phyloP scores from a whole-genome alignment of 2,113 vertebrate genomes.

The Stercorarius parasiticus region DNA sequence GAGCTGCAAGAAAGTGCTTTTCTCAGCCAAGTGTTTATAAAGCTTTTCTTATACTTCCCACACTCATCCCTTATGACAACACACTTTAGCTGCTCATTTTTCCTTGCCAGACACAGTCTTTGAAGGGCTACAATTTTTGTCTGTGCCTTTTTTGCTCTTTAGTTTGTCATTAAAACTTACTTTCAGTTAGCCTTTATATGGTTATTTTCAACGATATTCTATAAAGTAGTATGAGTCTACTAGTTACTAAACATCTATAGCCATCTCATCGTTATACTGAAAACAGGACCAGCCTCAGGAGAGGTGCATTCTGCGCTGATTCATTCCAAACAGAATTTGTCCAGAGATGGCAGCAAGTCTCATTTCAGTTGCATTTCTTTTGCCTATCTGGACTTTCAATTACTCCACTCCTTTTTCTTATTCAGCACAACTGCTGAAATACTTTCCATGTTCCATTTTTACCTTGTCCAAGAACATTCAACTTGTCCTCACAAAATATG shows the following conservation, averaged over 20 bases:
- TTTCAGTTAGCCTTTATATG: not conserved
- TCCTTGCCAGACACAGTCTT: not conserved
- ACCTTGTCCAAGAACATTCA: not conserved
- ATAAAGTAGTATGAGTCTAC: not conserved
- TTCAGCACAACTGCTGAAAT: not conserved
- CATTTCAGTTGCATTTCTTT: not conserved
- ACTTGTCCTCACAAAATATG: not conserved
- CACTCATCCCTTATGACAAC: not conserved
- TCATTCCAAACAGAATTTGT: not conserved
- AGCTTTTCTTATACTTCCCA: not conserved
- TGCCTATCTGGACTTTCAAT: not conserved
- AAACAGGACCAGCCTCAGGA: not conserved
- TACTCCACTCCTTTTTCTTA: not conserved
- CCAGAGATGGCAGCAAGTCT: not conserved
- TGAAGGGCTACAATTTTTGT: not conserved
- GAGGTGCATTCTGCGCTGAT: not conserved
- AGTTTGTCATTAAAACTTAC: not conserved
- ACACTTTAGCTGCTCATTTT: not conserved
- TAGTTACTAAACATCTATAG: not conserved
- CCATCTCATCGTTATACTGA: not conserved
- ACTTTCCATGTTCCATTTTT: not conserved
- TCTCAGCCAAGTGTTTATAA: slow-evolving; percentile 5
- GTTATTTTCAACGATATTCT: not conserved
- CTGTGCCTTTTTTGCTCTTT: not conserved
- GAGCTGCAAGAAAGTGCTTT: slow-evolving; percentile 5